These are phyloP conservation scores for Portevinia maculata DNA, from an alignment of 2,888 invertebrate species.

Conservation along the genomic window DNA sequence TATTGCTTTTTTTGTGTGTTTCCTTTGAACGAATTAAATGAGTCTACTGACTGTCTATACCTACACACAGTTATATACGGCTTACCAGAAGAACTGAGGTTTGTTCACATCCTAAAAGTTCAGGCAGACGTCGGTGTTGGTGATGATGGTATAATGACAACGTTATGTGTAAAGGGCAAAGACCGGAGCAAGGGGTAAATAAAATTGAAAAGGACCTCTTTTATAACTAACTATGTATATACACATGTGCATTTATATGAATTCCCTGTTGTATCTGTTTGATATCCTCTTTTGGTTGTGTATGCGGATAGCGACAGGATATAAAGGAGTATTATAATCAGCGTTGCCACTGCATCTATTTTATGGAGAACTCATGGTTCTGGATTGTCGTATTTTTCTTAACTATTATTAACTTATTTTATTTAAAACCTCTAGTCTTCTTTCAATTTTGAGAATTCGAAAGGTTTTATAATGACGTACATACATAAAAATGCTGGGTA, in stretches of 20 bases:
- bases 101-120: constrained; percentile 46
- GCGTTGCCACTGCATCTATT: too few species aligned
- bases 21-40: constrained; percentile 4
- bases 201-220: constrained; percentile 12
- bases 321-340: too few species aligned
- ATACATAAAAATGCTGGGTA: too few species aligned
- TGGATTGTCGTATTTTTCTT: too few species aligned
- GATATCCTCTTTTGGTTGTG: neutral
- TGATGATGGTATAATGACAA: constrained; percentile 5
- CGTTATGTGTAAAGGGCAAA: neutral
- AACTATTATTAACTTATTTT: too few species aligned
- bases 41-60: neutral
- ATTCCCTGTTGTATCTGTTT: neutral
- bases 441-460: too few species aligned
- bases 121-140: constrained; percentile 34
- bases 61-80: too few species aligned
- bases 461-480: too few species aligned
- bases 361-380: too few species aligned
- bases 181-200: neutral
- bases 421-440: too few species aligned
- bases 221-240: neutral
- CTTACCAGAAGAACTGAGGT: constrained; percentile 17
- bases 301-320: too few species aligned
- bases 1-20: neutral
- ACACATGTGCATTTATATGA: neutral